These are phyloP conservation scores for Trypoxylus dichotomus DNA, from an alignment of 1,140 invertebrate species.

Conservation along the genomic window DNA sequence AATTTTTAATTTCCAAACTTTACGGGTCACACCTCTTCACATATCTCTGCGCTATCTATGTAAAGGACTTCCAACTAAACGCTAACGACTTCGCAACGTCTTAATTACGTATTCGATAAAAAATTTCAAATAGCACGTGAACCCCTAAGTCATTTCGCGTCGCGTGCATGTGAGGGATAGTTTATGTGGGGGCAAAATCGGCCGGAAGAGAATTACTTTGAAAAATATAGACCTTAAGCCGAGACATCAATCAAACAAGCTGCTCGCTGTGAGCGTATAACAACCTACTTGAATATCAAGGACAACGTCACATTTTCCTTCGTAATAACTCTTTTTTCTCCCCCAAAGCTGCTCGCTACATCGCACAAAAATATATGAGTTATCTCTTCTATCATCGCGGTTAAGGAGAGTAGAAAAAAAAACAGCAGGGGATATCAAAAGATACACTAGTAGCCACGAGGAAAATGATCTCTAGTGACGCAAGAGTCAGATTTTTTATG, in stretches of 20 bases:
- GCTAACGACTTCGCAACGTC: neutral
- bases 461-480: neutral
- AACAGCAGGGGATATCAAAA: neutral
- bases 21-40: too few species aligned
- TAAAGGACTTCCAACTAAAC: too few species aligned
- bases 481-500: too few species aligned
- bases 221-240: slow-evolving; percentile 24
- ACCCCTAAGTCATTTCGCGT: neutral
- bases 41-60: too few species aligned
- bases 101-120: neutral
- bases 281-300: slow-evolving; percentile 17
- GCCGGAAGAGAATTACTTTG: slow-evolving; percentile 21
- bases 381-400: neutral
- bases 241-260: slow-evolving; percentile 19
- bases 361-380: neutral
- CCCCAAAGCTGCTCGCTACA: neutral
- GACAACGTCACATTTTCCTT: slow-evolving; percentile 8
- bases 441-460: neutral
- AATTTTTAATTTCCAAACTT: too few species aligned
- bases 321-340: neutral
- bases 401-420: neutral
- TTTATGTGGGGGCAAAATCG: neutral
- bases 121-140: neutral
- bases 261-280: neutral
- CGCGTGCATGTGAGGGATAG: neutral